phyloP scores from a whole-genome alignment of 1,140 invertebrate species.

The Drosophila nasuta region DNA sequence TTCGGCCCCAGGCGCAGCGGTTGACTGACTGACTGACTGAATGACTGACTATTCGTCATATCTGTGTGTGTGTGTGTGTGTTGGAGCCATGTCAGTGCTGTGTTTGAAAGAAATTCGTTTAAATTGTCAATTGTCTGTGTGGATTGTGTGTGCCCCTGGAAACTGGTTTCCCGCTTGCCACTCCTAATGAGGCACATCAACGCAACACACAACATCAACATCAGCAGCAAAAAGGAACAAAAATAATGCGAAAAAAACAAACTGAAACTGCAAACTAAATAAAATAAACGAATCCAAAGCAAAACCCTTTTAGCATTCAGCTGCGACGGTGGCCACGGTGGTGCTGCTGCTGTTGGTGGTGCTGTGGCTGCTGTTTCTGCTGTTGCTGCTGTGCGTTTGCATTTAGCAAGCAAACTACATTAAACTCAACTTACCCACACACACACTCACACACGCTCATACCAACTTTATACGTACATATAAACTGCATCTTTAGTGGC shows the following conservation, averaged over 20 bases:
- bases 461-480: slow-evolving; percentile 18
- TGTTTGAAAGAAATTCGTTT: slow-evolving; percentile 81
- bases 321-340: slow-evolving; percentile 64
- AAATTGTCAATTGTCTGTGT: slow-evolving; percentile 78
- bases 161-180: slow-evolving; percentile 72
- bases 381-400: slow-evolving; percentile 68
- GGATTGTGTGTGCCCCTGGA: slow-evolving; percentile 55
- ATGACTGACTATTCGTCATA: slow-evolving; percentile 74
- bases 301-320: slow-evolving; percentile 79
- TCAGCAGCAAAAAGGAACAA: slow-evolving; percentile 17
- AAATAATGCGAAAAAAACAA: slow-evolving; percentile 23
- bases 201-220: slow-evolving; percentile 13
- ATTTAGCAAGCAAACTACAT: slow-evolving; percentile 77
- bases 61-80: slow-evolving; percentile 30
- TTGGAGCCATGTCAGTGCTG: slow-evolving; percentile 69
- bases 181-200: slow-evolving; percentile 78
- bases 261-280: slow-evolving; percentile 39
- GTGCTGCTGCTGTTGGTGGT: slow-evolving; percentile 37
- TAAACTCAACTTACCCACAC: slow-evolving; percentile 76
- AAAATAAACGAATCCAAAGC: slow-evolving; percentile 56
- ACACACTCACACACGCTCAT: slow-evolving; percentile 45
- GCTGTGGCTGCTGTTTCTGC: neutral
- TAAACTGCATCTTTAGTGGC: slow-evolving; percentile 66
- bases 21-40: slow-evolving; percentile 11
- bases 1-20: slow-evolving; percentile 53